Percentiles rank a stretch among this genome's conserved stretches.
Conservation (phyloP, 2,888 invertebrate species). For the Crocallis elinguaria region DNA sequence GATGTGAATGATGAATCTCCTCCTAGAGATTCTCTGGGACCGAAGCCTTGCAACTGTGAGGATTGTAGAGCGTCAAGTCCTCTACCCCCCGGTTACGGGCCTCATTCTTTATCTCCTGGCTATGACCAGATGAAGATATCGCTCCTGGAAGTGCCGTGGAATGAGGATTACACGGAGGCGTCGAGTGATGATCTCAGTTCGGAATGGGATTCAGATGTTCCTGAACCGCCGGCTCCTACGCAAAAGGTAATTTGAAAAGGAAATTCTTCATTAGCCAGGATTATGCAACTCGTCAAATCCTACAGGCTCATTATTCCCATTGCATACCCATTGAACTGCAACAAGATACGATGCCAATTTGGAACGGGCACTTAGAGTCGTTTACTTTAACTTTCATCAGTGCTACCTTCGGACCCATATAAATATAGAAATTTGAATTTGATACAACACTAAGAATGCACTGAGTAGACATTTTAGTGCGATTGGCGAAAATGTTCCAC, state of each 20-base stretch:
- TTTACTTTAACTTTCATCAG: no score
- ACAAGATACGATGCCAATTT: slow-evolving; percentile 1
- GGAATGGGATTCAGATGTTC: slow-evolving; percentile 95
- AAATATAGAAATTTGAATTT: no score
- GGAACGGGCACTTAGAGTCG: slow-evolving; percentile 9
- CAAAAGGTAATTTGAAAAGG: slow-evolving; percentile 60
- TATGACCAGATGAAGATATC: slow-evolving; percentile 93
- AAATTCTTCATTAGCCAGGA: slow-evolving; percentile 19
- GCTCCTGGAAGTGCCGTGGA: slow-evolving; percentile 90
- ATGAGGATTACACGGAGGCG: slow-evolving; percentile 93
- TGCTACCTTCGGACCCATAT: no score
- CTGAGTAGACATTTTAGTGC: no score
- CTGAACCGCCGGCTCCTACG: slow-evolving; percentile 80
- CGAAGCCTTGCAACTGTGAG: slow-evolving; percentile 77
- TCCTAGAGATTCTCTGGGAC: slow-evolving; percentile 62
- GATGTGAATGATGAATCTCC: slow-evolving; percentile 60
- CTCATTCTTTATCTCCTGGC: slow-evolving; percentile 83
- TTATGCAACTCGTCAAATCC: background rate
- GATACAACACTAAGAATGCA: no score
- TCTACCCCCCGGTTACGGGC: slow-evolving; percentile 74
- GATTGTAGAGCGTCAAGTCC: slow-evolving; percentile 83
- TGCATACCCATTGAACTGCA: background rate
- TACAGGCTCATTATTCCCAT: background rate
- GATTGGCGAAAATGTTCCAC: no score
- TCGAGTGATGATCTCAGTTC: slow-evolving; percentile 96